Percentiles rank a stretch among this genome's conserved stretches.
phyloP scores from a whole-genome alignment of 1,140 invertebrate genomes.

The Zophobas atratus region DNA sequence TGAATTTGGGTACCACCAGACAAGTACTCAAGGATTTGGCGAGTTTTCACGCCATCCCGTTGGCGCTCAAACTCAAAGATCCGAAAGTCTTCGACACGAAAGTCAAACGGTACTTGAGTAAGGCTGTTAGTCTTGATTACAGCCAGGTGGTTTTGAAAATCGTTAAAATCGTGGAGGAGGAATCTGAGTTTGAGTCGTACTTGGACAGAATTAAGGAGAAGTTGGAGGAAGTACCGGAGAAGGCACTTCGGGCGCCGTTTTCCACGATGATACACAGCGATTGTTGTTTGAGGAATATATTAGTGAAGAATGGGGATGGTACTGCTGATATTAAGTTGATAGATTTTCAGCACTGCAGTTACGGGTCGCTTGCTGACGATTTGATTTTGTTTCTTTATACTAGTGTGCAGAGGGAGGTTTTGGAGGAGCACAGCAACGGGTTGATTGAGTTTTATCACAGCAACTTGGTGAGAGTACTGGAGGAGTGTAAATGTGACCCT shows the following conservation, averaged over 20 bases:
- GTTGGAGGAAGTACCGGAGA: too few species aligned
- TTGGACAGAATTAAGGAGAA: too few species aligned
- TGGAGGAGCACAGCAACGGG: constrained; percentile 65
- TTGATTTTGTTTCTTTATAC: constrained; percentile 72
- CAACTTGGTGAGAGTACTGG: constrained; percentile 46
- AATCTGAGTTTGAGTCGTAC: neutral
- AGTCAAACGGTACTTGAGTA: constrained; percentile 62
- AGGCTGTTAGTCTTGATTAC: too few species aligned
- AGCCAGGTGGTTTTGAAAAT: too few species aligned
- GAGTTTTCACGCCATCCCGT: constrained; percentile 66
- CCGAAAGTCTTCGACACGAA: constrained; percentile 68
- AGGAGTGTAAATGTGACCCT: constrained; percentile 35
- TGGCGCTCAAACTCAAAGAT: constrained; percentile 65
- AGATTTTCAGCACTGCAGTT: constrained; percentile 35
- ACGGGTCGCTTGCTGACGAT: constrained; percentile 70
- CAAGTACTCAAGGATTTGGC: constrained; percentile 65
- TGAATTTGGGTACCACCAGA: constrained; percentile 65
- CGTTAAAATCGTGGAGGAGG: neutral
- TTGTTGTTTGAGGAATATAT: neutral
- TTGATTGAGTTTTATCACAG: constrained; percentile 69
- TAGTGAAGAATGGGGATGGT: neutral
- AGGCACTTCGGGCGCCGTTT: neutral
- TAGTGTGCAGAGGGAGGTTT: constrained; percentile 66
- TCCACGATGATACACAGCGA: neutral
- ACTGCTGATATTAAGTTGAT: neutral